These are phyloP conservation scores for Limnephilus lunatus DNA, from an alignment of 2,888 invertebrate species.

Conservation along the genomic window DNA sequence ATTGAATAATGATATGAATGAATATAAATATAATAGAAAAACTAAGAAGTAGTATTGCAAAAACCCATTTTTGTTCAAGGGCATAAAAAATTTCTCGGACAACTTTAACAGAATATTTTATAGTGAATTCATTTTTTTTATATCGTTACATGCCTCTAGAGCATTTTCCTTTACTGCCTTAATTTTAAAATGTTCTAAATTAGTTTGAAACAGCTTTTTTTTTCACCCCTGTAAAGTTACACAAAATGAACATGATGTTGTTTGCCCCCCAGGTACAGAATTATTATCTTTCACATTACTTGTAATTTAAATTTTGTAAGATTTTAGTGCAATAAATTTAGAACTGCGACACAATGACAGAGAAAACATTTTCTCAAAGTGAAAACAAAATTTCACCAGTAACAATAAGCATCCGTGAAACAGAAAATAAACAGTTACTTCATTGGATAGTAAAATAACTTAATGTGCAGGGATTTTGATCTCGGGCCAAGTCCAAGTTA, in stretches of 20 bases:
- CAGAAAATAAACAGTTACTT: slow-evolving; percentile 36
- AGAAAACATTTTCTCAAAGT: not conserved
- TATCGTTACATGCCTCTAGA: not conserved
- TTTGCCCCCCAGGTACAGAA: not conserved
- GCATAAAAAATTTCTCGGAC: not conserved
- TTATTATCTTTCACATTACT: not conserved
- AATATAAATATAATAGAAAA: too few relatives aligned
- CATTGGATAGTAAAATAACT: slow-evolving; percentile 19
- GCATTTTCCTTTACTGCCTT: not conserved
- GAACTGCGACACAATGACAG: not conserved
- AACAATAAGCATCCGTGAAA: slow-evolving; percentile 18
- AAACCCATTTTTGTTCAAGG: not conserved
- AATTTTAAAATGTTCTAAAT: not conserved
- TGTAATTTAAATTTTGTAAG: not conserved
- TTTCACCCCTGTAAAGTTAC: not conserved
- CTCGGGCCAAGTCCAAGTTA: slow-evolving; percentile 17
- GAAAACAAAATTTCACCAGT: not conserved
- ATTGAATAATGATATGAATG: too few relatives aligned
- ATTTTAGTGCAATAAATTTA: not conserved
- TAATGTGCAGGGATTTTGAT: slow-evolving; percentile 33
- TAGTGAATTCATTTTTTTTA: not conserved
- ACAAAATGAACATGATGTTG: not conserved
- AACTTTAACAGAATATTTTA: not conserved
- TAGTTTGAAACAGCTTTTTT: not conserved
- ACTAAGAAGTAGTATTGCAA: too few relatives aligned